These are phyloP conservation scores for Micromussa lordhowensis DNA, from an alignment of 92 coral and sea anemone genomes.

Conservation along the genomic window DNA sequence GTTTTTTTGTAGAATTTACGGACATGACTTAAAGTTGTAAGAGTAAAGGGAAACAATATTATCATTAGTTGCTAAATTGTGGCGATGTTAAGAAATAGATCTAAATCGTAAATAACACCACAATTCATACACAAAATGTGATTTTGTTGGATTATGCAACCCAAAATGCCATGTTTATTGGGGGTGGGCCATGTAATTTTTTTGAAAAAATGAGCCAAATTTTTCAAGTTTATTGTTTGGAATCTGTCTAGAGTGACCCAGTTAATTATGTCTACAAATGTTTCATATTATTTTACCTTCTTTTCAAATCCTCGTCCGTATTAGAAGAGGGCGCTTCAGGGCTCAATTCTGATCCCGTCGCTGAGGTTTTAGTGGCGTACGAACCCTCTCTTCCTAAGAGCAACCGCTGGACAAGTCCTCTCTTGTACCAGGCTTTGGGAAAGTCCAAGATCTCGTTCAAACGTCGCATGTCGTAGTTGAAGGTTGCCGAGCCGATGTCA, in stretches of 20 bases:
- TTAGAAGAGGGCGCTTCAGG: conserved; percentile 60
- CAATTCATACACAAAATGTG: too few species aligned
- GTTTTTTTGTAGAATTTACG: too few species aligned
- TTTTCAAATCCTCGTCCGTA: conserved; percentile 33
- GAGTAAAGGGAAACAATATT: too few species aligned
- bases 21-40: too few species aligned
- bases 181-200: too few species aligned
- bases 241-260: not conserved
- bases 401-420: conserved; percentile 88
- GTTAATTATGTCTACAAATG: not conserved
- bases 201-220: too few species aligned
- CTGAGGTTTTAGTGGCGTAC: conserved; percentile 89
- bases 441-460: conserved; percentile 95
- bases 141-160: too few species aligned
- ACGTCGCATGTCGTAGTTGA: conserved; percentile 98
- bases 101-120: too few species aligned
- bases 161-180: too few species aligned
- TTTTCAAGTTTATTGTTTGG: too few species aligned
- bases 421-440: conserved; percentile 98
- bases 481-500: conserved; percentile 97
- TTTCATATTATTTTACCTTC: conserved; percentile 51
- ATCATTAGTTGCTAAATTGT: too few species aligned
- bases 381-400: conserved; percentile 97
- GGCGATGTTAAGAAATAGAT: too few species aligned
- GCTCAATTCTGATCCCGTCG: conserved; percentile 61